A percentile compares a stretch with the other conserved stretches of the same genome.
phyloP scores from a whole-genome alignment of 2,797 vertebrate species.

The Alouatta caraya region DNA sequence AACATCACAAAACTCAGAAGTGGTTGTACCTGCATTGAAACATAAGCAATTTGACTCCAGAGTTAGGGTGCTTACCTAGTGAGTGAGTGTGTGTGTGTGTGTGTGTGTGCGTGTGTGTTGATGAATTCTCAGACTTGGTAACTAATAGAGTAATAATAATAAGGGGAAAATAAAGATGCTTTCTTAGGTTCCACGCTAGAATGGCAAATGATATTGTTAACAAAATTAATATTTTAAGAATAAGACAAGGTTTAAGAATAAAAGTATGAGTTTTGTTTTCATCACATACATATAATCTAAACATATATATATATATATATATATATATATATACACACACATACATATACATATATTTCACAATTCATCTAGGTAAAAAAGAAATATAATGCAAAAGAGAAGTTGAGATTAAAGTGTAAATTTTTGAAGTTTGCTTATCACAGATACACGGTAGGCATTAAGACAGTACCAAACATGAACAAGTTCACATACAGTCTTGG shows the following conservation, averaged over 20 bases:
- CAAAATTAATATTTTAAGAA: not conserved
- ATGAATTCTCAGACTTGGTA: not conserved
- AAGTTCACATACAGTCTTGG: not conserved
- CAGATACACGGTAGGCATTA: not conserved
- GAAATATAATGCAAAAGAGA: not conserved
- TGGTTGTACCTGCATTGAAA: not conserved
- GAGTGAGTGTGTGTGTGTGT: not conserved
- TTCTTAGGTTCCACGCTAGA: not conserved
- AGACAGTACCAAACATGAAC: not conserved
- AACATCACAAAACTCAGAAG: not conserved
- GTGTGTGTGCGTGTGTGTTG: not conserved
- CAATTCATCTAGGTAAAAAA: not conserved
- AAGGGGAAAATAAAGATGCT: not conserved
- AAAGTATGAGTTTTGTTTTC: not conserved
- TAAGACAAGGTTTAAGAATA: not conserved
- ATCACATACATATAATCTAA: not conserved
- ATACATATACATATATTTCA: not conserved
- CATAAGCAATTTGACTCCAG: not conserved
- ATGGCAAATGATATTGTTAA: not conserved
- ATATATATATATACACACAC: not conserved
- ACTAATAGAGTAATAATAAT: not conserved
- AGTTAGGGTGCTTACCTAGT: not conserved
- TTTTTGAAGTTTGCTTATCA: not conserved
- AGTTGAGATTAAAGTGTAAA: not conserved
- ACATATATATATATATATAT: not conserved